A percentile compares a stretch with the other conserved stretches of the same genome.
Evolutionary conservation across 2,113 vertebrate species (phyloP).

Genomic region (Stegastes partitus): DNA sequence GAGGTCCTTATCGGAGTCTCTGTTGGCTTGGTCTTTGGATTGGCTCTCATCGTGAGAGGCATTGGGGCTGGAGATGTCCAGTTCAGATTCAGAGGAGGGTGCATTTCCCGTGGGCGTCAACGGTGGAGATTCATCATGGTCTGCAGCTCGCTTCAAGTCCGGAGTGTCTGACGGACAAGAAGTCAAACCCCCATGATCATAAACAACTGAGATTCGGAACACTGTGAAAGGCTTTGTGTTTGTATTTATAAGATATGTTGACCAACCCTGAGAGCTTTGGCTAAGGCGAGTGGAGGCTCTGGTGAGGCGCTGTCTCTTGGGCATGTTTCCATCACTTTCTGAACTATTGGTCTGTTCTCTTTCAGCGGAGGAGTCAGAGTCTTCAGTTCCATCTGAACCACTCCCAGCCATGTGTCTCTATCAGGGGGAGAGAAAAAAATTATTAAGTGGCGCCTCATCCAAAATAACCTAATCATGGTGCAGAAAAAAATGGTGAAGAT

Average conservation of each 20-base stretch:
- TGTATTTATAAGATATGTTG: neutral
- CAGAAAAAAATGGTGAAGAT: neutral
- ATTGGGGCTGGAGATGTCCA: slow-evolving; percentile 98
- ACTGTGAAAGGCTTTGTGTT: neutral
- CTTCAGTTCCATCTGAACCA: slow-evolving; percentile 97
- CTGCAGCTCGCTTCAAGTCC: slow-evolving; percentile 92
- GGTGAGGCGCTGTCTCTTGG: slow-evolving; percentile 92
- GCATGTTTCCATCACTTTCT: slow-evolving; percentile 92
- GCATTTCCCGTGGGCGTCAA: slow-evolving; percentile 98
- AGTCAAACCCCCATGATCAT: neutral
- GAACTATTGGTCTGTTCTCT: slow-evolving; percentile 98
- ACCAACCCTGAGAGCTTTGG: slow-evolving; percentile 96
- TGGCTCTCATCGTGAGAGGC: slow-evolving; percentile 96
- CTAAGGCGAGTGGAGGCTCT: slow-evolving; percentile 96
- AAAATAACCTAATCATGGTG: neutral
- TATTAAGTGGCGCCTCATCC: neutral
- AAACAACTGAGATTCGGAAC: neutral
- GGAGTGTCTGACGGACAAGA: slow-evolving; percentile 68
- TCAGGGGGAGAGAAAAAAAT: slow-evolving; percentile 31
- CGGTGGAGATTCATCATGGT: slow-evolving; percentile 97
- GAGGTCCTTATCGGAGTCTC: slow-evolving; percentile 96
- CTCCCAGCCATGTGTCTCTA: slow-evolving; percentile 94
- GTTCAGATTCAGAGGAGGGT: slow-evolving; percentile 98
- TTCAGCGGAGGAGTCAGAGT: slow-evolving; percentile 97
- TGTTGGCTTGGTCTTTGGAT: slow-evolving; percentile 92